These are phyloP conservation scores for Agrilus mali DNA, from an alignment of 2,888 invertebrate species.

Conservation along the genomic window DNA sequence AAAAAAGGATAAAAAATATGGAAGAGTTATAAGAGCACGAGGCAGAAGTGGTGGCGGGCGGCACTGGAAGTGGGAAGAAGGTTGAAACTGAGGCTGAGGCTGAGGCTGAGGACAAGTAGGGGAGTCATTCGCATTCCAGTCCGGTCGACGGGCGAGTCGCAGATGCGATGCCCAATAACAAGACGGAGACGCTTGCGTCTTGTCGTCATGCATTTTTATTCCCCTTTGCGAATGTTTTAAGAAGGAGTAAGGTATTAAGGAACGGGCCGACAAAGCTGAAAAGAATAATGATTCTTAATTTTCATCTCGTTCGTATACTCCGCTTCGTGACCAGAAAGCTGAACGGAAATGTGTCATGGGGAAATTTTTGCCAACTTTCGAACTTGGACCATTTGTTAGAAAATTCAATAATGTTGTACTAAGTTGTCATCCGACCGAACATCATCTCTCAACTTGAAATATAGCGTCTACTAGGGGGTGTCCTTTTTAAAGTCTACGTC, in stretches of 20 bases:
- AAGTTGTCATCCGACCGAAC: constrained; percentile 33
- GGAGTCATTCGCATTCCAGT: constrained; percentile 29
- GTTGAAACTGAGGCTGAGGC: neutral
- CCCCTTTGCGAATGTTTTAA: constrained; percentile 28
- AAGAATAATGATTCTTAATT: constrained; percentile 40
- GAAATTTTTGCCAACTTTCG: constrained; percentile 29
- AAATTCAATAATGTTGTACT: constrained; percentile 36
- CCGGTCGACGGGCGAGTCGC: constrained; percentile 29
- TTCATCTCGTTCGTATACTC: constrained; percentile 37
- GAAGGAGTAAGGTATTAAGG: constrained; percentile 33
- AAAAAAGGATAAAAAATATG: no score
- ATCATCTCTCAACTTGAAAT: constrained; percentile 35
- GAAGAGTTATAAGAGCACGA: no score
- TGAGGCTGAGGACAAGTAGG: neutral
- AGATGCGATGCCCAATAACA: constrained; percentile 27
- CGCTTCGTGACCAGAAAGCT: constrained; percentile 33
- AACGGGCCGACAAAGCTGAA: constrained; percentile 35
- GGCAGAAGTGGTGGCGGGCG: no score
- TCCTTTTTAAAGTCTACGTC: no score
- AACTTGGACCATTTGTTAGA: constrained; percentile 34
- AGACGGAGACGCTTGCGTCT: constrained; percentile 27
- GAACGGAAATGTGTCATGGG: constrained; percentile 32
- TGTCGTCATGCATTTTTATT: constrained; percentile 35
- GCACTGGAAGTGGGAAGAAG: no score
- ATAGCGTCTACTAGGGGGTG: constrained; percentile 20